Conservation (phyloP, 2,797 vertebrate genomes). For the Cossypha dichroa region DNA sequence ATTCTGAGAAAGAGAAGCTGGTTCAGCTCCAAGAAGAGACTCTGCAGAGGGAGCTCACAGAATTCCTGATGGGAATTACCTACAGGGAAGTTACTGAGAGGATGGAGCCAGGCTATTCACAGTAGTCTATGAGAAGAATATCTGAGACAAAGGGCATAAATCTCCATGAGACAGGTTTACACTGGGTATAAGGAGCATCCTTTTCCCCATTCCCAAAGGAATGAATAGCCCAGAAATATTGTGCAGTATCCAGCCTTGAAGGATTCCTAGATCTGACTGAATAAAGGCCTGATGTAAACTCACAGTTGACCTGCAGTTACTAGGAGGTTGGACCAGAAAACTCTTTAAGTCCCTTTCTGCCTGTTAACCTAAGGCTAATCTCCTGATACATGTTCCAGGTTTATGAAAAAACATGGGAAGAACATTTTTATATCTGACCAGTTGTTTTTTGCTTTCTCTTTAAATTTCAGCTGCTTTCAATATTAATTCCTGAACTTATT, state of each 20-base stretch:
- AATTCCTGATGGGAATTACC: neutral
- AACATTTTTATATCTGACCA: neutral
- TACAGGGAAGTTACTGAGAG: neutral
- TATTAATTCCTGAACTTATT: neutral
- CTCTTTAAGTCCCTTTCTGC: neutral
- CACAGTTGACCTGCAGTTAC: too few species aligned
- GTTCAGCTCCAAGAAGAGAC: neutral
- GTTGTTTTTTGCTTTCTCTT: neutral
- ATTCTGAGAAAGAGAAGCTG: neutral
- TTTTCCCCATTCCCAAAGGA: neutral
- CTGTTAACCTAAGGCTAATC: neutral
- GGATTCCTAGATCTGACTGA: neutral
- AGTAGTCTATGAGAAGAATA: too few species aligned
- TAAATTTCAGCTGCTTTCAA: neutral
- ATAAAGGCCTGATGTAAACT: too few species aligned
- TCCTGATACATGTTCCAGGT: neutral
- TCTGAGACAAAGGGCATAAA: neutral
- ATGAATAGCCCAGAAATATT: neutral
- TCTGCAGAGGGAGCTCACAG: fast-evolving
- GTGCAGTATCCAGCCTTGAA: neutral
- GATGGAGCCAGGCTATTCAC: neutral
- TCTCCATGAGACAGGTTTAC: neutral
- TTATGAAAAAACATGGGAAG: fast-evolving
- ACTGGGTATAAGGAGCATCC: fast-evolving
- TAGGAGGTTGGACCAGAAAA: neutral